A percentile compares a stretch with the other conserved stretches of the same genome.
Conservation (phyloP, 2,888 invertebrate genomes). For the Cecidostiba fungosa region DNA sequence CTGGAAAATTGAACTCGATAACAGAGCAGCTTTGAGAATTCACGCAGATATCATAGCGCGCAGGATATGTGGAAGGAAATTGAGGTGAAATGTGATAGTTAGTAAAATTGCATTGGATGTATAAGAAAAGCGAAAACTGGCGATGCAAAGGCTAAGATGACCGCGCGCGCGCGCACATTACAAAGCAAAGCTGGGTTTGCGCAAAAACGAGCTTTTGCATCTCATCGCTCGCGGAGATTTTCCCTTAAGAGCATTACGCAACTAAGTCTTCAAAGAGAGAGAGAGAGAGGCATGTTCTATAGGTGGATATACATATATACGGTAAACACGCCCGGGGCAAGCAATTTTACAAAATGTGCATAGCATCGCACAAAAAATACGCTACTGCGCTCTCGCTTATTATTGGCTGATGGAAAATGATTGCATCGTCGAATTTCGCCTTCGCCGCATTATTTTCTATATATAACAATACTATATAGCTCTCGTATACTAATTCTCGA, state of each 20-base stretch:
- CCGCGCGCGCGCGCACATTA: too few species aligned
- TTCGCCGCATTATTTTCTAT: too few species aligned
- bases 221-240: conserved; percentile 48
- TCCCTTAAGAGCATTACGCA: conserved; percentile 45
- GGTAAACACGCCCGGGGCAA: conserved; percentile 33
- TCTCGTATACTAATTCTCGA: neutral
- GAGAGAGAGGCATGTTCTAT: too few species aligned
- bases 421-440: neutral
- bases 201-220: neutral
- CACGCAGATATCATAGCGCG: neutral
- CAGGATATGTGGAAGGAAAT: too few species aligned
- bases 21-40: too few species aligned
- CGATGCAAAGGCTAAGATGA: neutral
- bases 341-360: conserved; percentile 40
- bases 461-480: neutral
- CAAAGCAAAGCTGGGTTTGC: neutral
- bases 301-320: neutral
- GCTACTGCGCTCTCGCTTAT: neutral
- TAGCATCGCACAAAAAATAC: conserved; percentile 18
- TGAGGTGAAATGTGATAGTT: too few species aligned
- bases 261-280: conserved; percentile 45
- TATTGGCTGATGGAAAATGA: neutral
- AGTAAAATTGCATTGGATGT: too few species aligned
- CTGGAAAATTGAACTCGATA: too few species aligned
- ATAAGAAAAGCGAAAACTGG: too few species aligned